Evolutionary conservation across 2,797 vertebrate genomes (phyloP), one percentile per base, ranked within the genome.

Genomic region (Pipistrellus kuhlii): DNA sequence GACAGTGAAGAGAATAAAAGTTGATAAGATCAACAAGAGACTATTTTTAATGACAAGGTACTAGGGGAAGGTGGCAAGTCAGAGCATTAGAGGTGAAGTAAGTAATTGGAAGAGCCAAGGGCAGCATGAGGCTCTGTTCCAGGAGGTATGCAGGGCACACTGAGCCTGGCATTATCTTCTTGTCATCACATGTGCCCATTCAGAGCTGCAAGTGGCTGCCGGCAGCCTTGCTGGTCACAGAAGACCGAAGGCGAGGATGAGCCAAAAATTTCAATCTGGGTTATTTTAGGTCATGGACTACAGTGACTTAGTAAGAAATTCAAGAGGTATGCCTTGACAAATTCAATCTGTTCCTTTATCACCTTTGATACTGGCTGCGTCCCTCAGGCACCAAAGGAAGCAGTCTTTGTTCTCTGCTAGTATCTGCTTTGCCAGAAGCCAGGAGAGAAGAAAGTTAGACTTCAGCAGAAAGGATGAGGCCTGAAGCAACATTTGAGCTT

Each of bases 251-350:
- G 46, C 86, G 88, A 90, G 51, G 35, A 51, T 64, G 57, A 25
- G 38, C 32, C 41, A 35, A 75, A 91, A 55, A 57, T 93, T 86
- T 85, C 73, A 51, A 38, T 27, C n/a, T 78, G 57, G 62, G 53
- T 87, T 95, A 91, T 91, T 81, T 77, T 53, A 91, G 80, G 91
- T 85, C 64, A 59, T 4, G 6, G 78, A 44, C 44, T 64, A 46
- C 48, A 71, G 48, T 73, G 88, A 91, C 78, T 94, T 76, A 78
- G 59, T 75, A 91, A 89, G 75, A 90, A 88, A 91, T 88, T 86
- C 75, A 48, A 84, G 94, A 78, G 88, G 59, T 62, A 85, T n/a
- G 38, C 21, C n/a, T 35, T 78, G 44, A 95, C 48, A 94, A 73
- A 38, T 93, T 66, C 69, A 88, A 88, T 88, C 41, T 73, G 62